phyloP scores from a whole-genome alignment of 2,797 vertebrate genomes.

The Squalus acanthias region DNA sequence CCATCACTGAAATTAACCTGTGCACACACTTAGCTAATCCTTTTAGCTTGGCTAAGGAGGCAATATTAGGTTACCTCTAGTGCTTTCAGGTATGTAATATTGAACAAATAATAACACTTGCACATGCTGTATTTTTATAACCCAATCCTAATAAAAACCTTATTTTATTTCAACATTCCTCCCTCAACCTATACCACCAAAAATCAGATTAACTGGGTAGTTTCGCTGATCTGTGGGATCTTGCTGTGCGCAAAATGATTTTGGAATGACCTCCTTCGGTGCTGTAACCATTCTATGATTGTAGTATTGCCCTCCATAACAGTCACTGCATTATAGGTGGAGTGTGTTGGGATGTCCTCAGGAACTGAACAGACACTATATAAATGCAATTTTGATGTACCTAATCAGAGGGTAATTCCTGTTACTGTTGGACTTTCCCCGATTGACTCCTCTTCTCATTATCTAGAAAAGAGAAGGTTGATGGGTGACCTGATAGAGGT shows the following conservation, averaged over 20 bases:
- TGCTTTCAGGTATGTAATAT: not conserved
- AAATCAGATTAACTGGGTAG: not conserved
- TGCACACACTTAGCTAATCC: not conserved
- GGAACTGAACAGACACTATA: not conserved
- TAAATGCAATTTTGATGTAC: not conserved
- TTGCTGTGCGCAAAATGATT: not conserved
- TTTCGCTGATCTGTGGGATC: not conserved
- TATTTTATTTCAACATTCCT: not conserved
- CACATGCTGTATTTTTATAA: not conserved
- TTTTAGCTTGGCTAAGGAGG: not conserved
- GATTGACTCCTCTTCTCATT: not conserved
- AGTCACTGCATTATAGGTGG: not conserved
- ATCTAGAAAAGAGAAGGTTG: not conserved
- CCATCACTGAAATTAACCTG: not conserved
- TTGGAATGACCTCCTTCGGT: no score
- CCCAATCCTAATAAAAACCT: not conserved
- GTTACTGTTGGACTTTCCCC: not conserved
- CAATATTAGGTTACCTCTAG: not conserved
- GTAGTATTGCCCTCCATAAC: no score
- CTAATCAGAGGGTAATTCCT: not conserved
- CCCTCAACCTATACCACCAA: not conserved
- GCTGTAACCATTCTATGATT: no score
- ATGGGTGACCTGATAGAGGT: not conserved
- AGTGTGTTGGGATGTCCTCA: not conserved
- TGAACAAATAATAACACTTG: not conserved